Conservation (phyloP, 1,140 invertebrate species). For the Patella vulgata region DNA sequence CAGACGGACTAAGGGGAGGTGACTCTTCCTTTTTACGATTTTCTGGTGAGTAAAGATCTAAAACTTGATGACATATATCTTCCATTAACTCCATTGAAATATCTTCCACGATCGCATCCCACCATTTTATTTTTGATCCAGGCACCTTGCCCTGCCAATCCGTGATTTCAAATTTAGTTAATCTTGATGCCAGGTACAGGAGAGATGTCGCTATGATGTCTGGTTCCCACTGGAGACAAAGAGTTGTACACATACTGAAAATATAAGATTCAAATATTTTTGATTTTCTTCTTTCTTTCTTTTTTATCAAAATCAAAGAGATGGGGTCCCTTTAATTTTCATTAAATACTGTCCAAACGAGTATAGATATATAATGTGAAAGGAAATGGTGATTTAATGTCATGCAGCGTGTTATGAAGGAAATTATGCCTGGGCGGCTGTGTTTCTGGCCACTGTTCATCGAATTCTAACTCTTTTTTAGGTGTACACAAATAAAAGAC, state of each 20-base stretch:
- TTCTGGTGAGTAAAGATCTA: constrained; percentile 73
- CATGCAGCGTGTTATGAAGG: too few relatives aligned
- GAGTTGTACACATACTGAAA: constrained; percentile 90
- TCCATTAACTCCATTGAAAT: constrained; percentile 95
- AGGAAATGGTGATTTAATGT: too few relatives aligned
- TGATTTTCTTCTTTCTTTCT: too few relatives aligned
- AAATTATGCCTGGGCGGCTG: too few relatives aligned
- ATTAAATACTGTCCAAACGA: too few relatives aligned
- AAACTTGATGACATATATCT: constrained; percentile 96
- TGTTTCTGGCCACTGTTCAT: too few relatives aligned
- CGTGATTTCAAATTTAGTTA: constrained; percentile 88
- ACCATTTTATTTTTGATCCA: constrained; percentile 84
- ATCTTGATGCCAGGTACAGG: constrained; percentile 87
- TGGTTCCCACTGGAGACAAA: constrained; percentile 98
- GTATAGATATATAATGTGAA: not conserved
- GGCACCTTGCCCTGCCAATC: constrained; percentile 87
- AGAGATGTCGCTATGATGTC: constrained; percentile 98
- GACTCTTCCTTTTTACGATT: constrained; percentile 30
- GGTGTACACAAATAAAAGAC: too few relatives aligned
- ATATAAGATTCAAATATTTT: constrained; percentile 6
- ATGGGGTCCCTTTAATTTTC: not conserved
- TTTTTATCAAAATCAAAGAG: not conserved
- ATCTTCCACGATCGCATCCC: constrained; percentile 97
- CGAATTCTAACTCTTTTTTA: too few relatives aligned
- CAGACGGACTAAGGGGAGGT: constrained; percentile 43